Evolutionary conservation across 1,140 invertebrate species (phyloP).

Genomic region (Coptotermes formosanus): DNA sequence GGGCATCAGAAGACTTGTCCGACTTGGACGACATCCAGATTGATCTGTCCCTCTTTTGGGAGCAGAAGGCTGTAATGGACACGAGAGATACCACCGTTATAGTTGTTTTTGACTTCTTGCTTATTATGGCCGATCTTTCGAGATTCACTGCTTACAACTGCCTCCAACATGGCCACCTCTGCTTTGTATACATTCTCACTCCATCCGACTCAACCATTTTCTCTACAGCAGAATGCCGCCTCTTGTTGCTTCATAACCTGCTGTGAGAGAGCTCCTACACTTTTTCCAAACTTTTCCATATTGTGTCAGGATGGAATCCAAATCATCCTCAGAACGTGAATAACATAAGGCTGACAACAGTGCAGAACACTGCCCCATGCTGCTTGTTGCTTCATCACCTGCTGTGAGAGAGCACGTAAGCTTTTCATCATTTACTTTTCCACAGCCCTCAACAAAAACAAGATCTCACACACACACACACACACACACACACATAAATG

Average conservation of each 20-base stretch:
- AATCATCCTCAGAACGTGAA: slow-evolving; percentile 84
- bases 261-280: neutral
- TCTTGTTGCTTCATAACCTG: neutral
- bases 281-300: slow-evolving; percentile 62
- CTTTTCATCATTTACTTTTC: too few species aligned
- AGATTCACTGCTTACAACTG: slow-evolving; percentile 48
- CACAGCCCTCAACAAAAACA: too few species aligned
- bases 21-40: neutral
- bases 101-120: neutral
- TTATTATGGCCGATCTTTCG: neutral
- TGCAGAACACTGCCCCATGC: too few species aligned
- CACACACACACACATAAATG: too few species aligned
- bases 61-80: neutral
- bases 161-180: slow-evolving; percentile 67
- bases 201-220: neutral
- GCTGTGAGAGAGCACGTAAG: too few species aligned
- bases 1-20: neutral
- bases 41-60: neutral
- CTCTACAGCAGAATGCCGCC: neutral
- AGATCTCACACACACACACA: too few species aligned
- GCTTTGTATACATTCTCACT: neutral
- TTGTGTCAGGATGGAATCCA: slow-evolving; percentile 60
- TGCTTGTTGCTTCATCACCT: too few species aligned
- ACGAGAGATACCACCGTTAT: neutral
- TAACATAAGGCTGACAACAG: slow-evolving; percentile 76